Evolutionary conservation across 2,797 vertebrate genomes (phyloP), one percentile per base, ranked within the genome.

Genomic region (Pelochelys cantorii): DNA sequence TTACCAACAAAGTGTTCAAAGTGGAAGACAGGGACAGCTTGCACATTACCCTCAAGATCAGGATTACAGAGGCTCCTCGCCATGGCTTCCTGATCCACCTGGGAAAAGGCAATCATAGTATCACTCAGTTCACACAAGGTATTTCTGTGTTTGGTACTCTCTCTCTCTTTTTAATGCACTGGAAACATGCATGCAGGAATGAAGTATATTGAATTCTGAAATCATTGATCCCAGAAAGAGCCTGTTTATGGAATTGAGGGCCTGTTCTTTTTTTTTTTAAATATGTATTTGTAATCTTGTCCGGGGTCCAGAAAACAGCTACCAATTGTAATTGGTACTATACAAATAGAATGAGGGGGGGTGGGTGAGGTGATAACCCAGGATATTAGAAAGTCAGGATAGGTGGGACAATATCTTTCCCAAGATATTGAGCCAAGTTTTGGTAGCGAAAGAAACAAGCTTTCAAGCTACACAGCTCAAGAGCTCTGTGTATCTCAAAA

Each of bases 101-200:
- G 75, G 98, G 98, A 87, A 98, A 98, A 98, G 99, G 99, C 96
- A 99, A 99, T 90, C 98, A 99, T 90, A 99, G 99, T 9, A 97
- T 99, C 97, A 98, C 95, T 86, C 98, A 98, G 83, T 99, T 99
- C 93, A 99, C 98, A 5, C 99, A 99, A 99, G 99, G 99, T 99
- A 99, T 11, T 88, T 14, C 20, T 54, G 3, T 92, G 10, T 11
- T 74, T 25, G 0, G 1, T 79, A 9, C 54, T 91, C 89, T 85
- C 78, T 86, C 22, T 81, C 14, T 54, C 14, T 54, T 54, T 54
- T 91, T 85, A 29, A 37, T 54, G 90, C 31, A 23, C 59, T 91
- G 52, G 4, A 92, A 92, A 74, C 2, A 1, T 37, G 65, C 2
- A 88, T 90, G 23, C 74, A 52, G 14, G 25, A 48, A 77, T 77